Base-by-base conservation (phyloP, 2,113 vertebrate species). In the Corvus cornix region DNA sequence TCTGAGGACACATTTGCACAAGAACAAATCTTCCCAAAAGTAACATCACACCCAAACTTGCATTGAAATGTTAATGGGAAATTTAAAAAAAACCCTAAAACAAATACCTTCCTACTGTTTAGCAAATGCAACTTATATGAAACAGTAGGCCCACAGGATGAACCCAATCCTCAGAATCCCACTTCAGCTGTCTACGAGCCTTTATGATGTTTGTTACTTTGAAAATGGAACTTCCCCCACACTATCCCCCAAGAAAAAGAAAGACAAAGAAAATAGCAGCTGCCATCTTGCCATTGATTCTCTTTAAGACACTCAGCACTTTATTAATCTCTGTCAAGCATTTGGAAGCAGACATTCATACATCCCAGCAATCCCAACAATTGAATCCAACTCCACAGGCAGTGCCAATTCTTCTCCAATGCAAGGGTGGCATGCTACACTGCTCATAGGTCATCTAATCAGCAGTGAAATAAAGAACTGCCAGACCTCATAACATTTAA, bases 381-480 rank as follows among this genome's bases (percentile, higher is more conserved):
- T 70, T 85, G 88, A 94, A 89, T 91, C 91, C 84, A 92, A 33
- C 68, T 79, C 56, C 30, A 53, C 67, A 39, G 84, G 79, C 78
- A 91, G n/a, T 30, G 56, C 60, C 86, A 92, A 96, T 91, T 81
- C 92, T 86, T 81, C 92, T 93, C 84, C 91, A 90, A 30, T 1
- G 3, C 72, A 35, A 66, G 79, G 84, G 69, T 89, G 84, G 94
- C 84, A 77, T 46, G 79, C 90, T 90, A 9, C 75, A 70, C 66
- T 87, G 84, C 93, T 97, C 90, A 69, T 80, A 79, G 95, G 89
- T 95, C 95, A 95, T 89, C 92, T 94, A 87, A 97, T 97, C 95
- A 97, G 91, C 64, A 53, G 41, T 48, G 89, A 95, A 95, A 95
- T 93, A 92, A 97, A 95, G 95, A 97, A 91, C 89, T 97, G 92